Evolutionary conservation across 2,888 invertebrate species (phyloP).

Genomic region (Philonicus albiceps): DNA sequence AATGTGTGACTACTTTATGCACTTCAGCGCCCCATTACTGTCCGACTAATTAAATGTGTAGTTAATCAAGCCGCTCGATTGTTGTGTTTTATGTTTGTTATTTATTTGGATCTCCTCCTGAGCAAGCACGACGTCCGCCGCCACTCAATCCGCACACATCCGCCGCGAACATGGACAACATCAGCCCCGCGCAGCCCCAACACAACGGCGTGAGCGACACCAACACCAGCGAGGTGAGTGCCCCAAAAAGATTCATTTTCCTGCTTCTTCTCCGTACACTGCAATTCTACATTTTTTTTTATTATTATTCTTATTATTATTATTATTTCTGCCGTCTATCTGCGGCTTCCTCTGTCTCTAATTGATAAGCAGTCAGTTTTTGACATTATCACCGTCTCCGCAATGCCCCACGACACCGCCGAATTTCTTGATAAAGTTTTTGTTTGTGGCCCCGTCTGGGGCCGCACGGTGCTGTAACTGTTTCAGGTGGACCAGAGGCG

Average conservation of each 20-base stretch:
- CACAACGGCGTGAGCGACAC: slow-evolving; percentile 45
- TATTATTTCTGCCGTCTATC: neutral
- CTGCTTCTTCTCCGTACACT: neutral
- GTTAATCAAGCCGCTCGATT: slow-evolving; percentile 16
- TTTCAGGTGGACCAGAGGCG: neutral
- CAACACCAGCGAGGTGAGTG: slow-evolving; percentile 42
- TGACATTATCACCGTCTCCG: neutral
- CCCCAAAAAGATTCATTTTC: neutral
- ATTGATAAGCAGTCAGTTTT: neutral
- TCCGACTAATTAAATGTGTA: slow-evolving; percentile 31
- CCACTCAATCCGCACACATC: neutral
- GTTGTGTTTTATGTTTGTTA: slow-evolving; percentile 33
- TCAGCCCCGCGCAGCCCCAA: slow-evolving; percentile 35
- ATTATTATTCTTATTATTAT: neutral
- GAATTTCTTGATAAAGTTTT: neutral
- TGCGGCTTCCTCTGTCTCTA: neutral
- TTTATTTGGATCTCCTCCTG: slow-evolving; percentile 20
- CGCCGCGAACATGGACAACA: slow-evolving; percentile 41
- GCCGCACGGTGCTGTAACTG: neutral
- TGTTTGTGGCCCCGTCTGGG: neutral
- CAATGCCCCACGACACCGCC: neutral
- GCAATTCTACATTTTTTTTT: neutral
- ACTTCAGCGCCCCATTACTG: neutral
- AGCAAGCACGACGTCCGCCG: neutral
- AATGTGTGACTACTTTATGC: slow-evolving; percentile 9